These are phyloP conservation scores for Leptinotarsa rubiginosa DNA, from an alignment of 2,888 invertebrate species.

Conservation along the genomic window DNA sequence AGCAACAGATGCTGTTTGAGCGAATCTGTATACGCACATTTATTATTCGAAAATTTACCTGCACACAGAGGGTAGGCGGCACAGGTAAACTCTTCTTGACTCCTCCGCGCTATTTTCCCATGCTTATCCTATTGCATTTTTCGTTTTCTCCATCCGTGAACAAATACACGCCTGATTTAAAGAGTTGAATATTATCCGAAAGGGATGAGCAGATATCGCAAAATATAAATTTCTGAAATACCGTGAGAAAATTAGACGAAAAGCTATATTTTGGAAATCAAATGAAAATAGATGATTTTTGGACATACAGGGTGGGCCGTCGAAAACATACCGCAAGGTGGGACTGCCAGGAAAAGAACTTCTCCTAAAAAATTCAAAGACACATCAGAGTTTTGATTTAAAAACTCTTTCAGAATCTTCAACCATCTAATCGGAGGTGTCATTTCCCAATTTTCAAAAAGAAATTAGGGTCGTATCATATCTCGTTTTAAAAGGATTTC, in stretches of 20 bases:
- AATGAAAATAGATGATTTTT: neutral
- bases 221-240: neutral
- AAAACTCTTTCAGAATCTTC: too few relatives aligned
- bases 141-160: slow-evolving; percentile 29
- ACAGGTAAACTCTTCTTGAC: slow-evolving; percentile 51
- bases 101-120: slow-evolving; percentile 44
- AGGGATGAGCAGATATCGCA: neutral
- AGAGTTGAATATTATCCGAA: slow-evolving; percentile 5
- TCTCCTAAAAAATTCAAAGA: too few relatives aligned
- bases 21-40: slow-evolving; percentile 57
- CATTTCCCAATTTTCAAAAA: too few relatives aligned
- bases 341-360: too few relatives aligned
- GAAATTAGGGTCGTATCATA: too few relatives aligned
- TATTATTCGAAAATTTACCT: slow-evolving; percentile 53
- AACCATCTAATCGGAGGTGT: too few relatives aligned
- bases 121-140: slow-evolving; percentile 39
- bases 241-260: neutral
- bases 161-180: slow-evolving; percentile 14
- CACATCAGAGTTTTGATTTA: too few relatives aligned
- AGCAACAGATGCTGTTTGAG: slow-evolving; percentile 57
- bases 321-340: too few relatives aligned
- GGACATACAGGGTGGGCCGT: neutral
- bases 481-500: too few relatives aligned
- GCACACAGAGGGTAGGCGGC: slow-evolving; percentile 52
- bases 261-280: neutral